Evolutionary conservation across 2,888 invertebrate species (phyloP).

Genomic region (Eupelmus urozonus): DNA sequence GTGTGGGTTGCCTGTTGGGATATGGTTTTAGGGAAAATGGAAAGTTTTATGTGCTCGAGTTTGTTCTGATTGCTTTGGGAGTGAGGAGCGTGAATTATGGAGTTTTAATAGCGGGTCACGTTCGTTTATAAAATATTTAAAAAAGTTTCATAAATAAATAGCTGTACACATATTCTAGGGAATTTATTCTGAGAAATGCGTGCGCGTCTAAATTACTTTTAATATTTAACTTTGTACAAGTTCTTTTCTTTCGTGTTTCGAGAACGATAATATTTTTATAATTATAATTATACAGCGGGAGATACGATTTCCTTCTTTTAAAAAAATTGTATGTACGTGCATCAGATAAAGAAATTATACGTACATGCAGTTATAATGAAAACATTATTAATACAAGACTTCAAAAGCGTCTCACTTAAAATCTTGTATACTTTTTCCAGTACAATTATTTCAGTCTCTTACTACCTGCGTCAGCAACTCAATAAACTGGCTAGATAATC

Average conservation of each 20-base stretch:
- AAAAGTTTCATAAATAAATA: no score
- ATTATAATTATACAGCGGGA: neutral
- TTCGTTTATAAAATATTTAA: no score
- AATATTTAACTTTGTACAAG: neutral
- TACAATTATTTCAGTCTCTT: neutral
- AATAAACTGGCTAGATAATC: neutral
- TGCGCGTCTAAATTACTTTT: neutral
- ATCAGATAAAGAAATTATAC: constrained; percentile 31
- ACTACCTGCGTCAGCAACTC: neutral
- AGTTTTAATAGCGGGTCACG: no score
- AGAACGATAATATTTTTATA: neutral
- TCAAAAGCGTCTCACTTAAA: no score
- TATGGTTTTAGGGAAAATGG: no score
- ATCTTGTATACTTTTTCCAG: no score
- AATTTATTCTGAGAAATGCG: no score
- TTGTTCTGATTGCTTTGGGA: no score
- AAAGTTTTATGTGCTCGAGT: no score
- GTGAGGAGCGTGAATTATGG: no score
- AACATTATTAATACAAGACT: neutral
- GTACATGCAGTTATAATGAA: constrained; percentile 24
- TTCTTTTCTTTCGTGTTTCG: neutral
- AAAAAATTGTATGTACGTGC: constrained; percentile 33
- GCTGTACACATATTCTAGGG: no score
- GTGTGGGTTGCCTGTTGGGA: no score
- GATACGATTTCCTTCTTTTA: neutral